Evolutionary conservation across 2,888 invertebrate species (phyloP).

Genomic region (Mythimna lalbum): DNA sequence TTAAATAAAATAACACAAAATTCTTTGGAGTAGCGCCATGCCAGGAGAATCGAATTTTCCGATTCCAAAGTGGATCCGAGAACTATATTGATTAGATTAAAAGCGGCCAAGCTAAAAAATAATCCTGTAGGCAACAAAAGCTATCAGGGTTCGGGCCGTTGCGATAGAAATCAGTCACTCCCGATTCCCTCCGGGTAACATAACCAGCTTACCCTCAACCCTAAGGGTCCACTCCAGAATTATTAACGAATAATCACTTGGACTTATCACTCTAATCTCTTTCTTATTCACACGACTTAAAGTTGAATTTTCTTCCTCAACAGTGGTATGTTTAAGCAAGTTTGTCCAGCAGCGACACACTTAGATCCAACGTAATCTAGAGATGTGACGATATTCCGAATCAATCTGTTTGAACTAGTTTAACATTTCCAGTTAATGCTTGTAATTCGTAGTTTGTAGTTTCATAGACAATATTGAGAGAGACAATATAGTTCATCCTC

Average conservation of each 20-base stretch:
- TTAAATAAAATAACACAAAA: constrained; percentile 20
- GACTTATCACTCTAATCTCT: constrained; percentile 36
- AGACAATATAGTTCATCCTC: too few species aligned
- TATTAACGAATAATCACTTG: constrained; percentile 70
- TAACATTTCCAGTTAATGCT: constrained; percentile 29
- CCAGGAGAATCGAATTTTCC: constrained; percentile 19
- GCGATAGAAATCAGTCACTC: constrained; percentile 75
- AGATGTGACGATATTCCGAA: constrained; percentile 63
- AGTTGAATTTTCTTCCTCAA: constrained; percentile 34
- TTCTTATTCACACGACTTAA: constrained; percentile 41
- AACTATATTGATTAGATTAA: constrained; percentile 54
- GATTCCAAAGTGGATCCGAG: constrained; percentile 36
- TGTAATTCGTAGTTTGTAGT: constrained; percentile 18
- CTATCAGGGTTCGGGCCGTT: constrained; percentile 67
- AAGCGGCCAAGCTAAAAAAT: constrained; percentile 55
- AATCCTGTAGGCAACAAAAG: constrained; percentile 62
- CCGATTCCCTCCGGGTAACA: constrained; percentile 70
- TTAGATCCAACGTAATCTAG: constrained; percentile 63
- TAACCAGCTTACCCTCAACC: constrained; percentile 73
- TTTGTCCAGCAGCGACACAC: constrained; percentile 68
- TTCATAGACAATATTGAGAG: too few species aligned
- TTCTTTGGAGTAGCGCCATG: neutral
- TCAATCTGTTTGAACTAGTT: constrained; percentile 60
- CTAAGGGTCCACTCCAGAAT: constrained; percentile 71
- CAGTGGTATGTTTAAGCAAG: constrained; percentile 58